These are phyloP conservation scores for Drosophila sulfurigaster DNA, from an alignment of 1,140 invertebrate genomes.

Conservation along the genomic window DNA sequence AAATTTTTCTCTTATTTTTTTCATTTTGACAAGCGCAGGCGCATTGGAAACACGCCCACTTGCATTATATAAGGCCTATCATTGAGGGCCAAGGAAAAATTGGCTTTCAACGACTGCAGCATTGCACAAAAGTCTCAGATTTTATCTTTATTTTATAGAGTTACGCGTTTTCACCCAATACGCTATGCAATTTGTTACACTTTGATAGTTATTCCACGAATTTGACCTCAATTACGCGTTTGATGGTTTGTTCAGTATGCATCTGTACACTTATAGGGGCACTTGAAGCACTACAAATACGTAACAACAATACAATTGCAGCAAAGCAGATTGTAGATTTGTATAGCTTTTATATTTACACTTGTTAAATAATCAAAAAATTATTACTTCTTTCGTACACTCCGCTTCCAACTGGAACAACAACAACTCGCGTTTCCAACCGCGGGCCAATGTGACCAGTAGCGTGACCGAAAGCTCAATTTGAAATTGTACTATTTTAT, in stretches of 20 bases:
- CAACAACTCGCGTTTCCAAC: slow-evolving; percentile 51
- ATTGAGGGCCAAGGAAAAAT: slow-evolving; percentile 42
- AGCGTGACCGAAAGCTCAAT: neutral
- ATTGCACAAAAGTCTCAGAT: slow-evolving; percentile 27
- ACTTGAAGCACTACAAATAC: neutral
- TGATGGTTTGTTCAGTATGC: slow-evolving; percentile 1
- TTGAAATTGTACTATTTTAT: neutral
- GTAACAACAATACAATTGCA: neutral
- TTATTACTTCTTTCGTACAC: slow-evolving; percentile 39
- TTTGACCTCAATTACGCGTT: slow-evolving; percentile 46
- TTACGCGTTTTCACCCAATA: slow-evolving; percentile 8
- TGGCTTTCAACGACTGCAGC: slow-evolving; percentile 17
- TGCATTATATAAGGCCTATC: slow-evolving; percentile 53
- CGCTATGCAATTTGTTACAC: slow-evolving; percentile 11
- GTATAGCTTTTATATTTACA: slow-evolving; percentile 5
- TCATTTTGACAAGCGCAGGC: slow-evolving; percentile 39
- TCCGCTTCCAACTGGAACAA: slow-evolving; percentile 31
- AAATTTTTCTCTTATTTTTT: slow-evolving; percentile 17
- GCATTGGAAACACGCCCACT: slow-evolving; percentile 50
- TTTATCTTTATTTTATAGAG: neutral
- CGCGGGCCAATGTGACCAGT: slow-evolving; percentile 42
- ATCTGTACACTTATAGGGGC: neutral
- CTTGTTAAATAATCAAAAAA: slow-evolving; percentile 9
- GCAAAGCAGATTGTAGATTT: neutral
- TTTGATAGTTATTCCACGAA: slow-evolving; percentile 46